These are phyloP conservation scores for Tachypleus tridentatus DNA, from an alignment of 1,140 invertebrate species.

Conservation along the genomic window DNA sequence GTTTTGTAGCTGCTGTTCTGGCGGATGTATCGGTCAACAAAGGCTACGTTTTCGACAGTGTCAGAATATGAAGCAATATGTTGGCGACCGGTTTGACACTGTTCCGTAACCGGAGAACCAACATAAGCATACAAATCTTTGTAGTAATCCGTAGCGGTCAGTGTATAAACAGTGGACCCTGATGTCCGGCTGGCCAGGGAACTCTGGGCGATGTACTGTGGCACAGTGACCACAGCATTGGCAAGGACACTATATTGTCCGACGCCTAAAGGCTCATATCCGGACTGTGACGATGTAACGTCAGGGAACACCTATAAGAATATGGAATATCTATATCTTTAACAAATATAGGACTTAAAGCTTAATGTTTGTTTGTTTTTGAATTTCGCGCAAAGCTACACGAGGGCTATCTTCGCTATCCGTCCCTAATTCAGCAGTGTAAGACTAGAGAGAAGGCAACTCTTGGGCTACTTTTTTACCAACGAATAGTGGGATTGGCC, in stretches of 20 bases:
- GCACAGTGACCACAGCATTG: constrained; percentile 13
- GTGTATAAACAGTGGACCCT: constrained; percentile 5
- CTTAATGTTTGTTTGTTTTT: too few relatives aligned
- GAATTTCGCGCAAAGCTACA: too few relatives aligned
- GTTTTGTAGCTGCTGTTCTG: constrained; percentile 24
- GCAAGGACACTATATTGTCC: constrained; percentile 18
- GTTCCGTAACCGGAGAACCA: constrained; percentile 7
- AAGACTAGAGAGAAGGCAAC: too few relatives aligned
- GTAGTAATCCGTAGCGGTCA: constrained; percentile 14
- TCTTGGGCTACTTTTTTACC: too few relatives aligned
- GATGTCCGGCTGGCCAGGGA: not conserved
- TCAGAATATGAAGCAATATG: constrained; percentile 22
- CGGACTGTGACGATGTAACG: constrained; percentile 5
- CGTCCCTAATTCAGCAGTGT: too few relatives aligned
- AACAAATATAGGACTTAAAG: too few relatives aligned
- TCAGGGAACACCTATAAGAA: too few relatives aligned
- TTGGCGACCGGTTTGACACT: constrained; percentile 22
- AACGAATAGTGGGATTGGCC: too few relatives aligned
- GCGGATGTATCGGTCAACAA: constrained; percentile 43
- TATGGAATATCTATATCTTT: too few relatives aligned
- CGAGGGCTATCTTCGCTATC: too few relatives aligned
- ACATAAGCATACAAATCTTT: constrained; percentile 4
- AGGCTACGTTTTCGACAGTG: constrained; percentile 35
- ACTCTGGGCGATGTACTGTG: constrained; percentile 10
- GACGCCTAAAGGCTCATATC: constrained; percentile 14